A percentile compares a stretch with the other conserved stretches of the same genome.
Conservation (phyloP, 2,797 vertebrate species). For the Eidolon dupreanum region DNA sequence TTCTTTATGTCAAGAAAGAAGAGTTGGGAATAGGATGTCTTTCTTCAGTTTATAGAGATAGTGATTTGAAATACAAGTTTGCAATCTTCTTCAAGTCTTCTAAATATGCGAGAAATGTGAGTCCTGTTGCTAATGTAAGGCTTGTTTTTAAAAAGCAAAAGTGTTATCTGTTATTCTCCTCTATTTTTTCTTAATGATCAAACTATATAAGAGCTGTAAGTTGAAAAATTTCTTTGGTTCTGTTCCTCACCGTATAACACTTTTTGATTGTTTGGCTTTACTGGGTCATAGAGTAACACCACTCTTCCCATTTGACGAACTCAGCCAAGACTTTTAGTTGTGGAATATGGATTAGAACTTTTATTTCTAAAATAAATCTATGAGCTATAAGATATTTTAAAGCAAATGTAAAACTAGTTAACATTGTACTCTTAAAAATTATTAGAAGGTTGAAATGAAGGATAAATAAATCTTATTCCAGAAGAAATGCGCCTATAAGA, state of each 20-base stretch:
- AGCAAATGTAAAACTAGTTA: constrained; percentile 20
- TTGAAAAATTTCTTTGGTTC: neutral
- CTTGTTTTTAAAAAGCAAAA: neutral
- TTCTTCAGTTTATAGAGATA: neutral
- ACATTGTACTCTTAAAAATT: constrained; percentile 12
- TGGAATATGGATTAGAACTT: neutral
- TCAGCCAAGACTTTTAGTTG: neutral
- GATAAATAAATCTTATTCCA: constrained; percentile 26
- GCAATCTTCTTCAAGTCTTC: neutral
- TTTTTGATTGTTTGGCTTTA: neutral
- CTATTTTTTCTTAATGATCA: neutral
- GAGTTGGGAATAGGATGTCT: neutral
- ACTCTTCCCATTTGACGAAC: neutral
- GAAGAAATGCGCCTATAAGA: neutral
- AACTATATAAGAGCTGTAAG: neutral
- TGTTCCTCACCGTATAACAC: neutral
- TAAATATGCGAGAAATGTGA: neutral
- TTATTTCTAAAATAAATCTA: constrained; percentile 40
- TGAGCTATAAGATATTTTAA: constrained; percentile 18
- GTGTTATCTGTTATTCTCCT: neutral
- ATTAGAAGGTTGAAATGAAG: neutral
- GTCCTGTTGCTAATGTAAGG: neutral
- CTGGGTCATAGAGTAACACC: neutral
- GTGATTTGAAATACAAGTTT: constrained; percentile 35
- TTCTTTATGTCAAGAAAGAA: constrained; percentile 7